phyloP scores from a whole-genome alignment of 92 coral and sea anemone species.

The Scolanthus callimorphus region DNA sequence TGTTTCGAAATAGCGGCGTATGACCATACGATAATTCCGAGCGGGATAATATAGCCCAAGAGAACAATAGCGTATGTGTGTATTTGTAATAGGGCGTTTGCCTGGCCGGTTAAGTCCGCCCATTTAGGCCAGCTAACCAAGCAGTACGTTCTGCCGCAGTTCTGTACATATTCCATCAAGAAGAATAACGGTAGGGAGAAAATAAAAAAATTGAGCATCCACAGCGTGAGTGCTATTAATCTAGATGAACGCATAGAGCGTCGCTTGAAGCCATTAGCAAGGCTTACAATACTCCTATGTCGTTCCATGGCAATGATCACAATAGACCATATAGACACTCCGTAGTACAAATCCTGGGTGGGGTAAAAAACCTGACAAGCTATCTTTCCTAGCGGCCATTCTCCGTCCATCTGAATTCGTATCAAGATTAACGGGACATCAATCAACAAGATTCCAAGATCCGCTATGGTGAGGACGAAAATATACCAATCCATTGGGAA shows the following conservation, averaged over 20 bases:
- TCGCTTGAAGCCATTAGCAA: background rate
- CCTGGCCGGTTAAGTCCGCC: background rate
- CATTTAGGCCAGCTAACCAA: background rate
- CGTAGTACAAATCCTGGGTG: background rate
- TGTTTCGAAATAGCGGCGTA: background rate
- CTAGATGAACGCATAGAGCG: background rate
- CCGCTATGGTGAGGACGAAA: background rate
- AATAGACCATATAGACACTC: background rate
- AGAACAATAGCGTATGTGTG: background rate
- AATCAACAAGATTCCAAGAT: background rate
- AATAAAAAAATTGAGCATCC: background rate
- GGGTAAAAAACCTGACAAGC: background rate
- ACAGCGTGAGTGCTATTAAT: background rate
- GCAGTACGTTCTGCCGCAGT: background rate
- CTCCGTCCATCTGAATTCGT: background rate
- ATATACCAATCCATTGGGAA: background rate
- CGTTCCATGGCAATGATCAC: constrained; percentile 1
- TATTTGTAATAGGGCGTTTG: background rate
- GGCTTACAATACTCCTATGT: background rate
- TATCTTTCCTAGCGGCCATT: background rate
- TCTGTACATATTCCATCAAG: background rate
- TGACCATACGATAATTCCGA: background rate
- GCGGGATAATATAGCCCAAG: background rate
- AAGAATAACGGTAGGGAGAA: constrained; percentile 2
- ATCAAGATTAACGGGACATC: background rate